Evolutionary conservation across 2,888 invertebrate genomes (phyloP).

Genomic region (Drosophila birchii): DNA sequence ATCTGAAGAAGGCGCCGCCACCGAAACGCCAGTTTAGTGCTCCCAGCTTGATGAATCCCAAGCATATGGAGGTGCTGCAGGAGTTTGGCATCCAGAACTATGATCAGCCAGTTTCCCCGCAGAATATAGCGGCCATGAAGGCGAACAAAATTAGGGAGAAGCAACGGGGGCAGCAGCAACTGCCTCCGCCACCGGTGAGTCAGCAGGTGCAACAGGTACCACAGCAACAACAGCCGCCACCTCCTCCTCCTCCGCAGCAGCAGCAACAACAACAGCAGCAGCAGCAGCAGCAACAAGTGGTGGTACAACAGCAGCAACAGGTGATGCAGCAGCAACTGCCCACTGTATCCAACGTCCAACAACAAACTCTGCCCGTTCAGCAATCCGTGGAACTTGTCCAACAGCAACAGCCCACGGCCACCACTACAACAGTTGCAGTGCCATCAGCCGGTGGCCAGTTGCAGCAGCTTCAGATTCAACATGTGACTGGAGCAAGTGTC

Average conservation of each 20-base stretch:
- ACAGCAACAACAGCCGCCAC: slow-evolving; percentile 50
- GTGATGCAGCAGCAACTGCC: slow-evolving; percentile 59
- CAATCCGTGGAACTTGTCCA: slow-evolving; percentile 63
- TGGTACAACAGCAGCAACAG: slow-evolving; percentile 62
- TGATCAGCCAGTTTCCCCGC: slow-evolving; percentile 93
- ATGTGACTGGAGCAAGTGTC: slow-evolving; percentile 64
- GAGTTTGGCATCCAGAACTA: slow-evolving; percentile 93
- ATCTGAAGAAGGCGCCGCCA: slow-evolving; percentile 90
- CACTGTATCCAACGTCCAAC: slow-evolving; percentile 64
- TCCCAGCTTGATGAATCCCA: slow-evolving; percentile 90
- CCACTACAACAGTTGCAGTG: slow-evolving; percentile 58
- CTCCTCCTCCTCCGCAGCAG: slow-evolving; percentile 77
- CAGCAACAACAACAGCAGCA: slow-evolving; percentile 56
- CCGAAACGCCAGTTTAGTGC: slow-evolving; percentile 91
- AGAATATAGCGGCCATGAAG: slow-evolving; percentile 91
- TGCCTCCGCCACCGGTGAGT: slow-evolving; percentile 78
- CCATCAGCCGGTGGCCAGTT: slow-evolving; percentile 58
- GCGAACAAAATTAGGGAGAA: slow-evolving; percentile 94
- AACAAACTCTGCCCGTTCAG: slow-evolving; percentile 64
- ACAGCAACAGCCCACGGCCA: slow-evolving; percentile 52
- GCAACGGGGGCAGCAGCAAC: slow-evolving; percentile 86
- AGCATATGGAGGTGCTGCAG: slow-evolving; percentile 92
- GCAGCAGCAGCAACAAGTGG: slow-evolving; percentile 76
- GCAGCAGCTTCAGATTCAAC: slow-evolving; percentile 81
- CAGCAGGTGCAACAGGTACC: slow-evolving; percentile 48